Percentiles rank a stretch among this genome's conserved stretches.
Conservation (phyloP, 2,797 vertebrate genomes). For the Notolepis coatsorum region DNA sequence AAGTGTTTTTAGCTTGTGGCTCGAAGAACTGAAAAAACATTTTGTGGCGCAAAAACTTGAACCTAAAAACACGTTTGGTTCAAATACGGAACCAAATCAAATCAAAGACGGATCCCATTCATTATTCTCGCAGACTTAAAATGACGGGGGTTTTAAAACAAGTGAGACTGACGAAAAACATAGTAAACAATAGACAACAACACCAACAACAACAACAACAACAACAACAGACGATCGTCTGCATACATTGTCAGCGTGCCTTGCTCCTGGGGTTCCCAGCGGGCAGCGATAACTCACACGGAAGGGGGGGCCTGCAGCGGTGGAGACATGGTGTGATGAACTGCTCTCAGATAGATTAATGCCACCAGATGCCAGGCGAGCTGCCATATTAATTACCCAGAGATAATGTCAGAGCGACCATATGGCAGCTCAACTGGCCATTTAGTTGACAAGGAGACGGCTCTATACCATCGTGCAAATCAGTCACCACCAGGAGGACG, state of each 20-base stretch:
- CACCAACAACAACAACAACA: not conserved
- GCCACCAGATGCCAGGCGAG: conserved; percentile 86
- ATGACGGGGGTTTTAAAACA: too few relatives aligned
- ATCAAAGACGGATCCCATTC: too few relatives aligned
- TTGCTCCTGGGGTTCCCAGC: conserved; percentile 38
- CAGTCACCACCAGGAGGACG: too few relatives aligned
- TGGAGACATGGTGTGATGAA: conserved; percentile 74
- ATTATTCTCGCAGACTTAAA: too few relatives aligned
- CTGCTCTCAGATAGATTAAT: conserved; percentile 82
- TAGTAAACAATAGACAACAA: not conserved
- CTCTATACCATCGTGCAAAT: conserved; percentile 74
- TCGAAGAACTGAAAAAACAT: too few relatives aligned
- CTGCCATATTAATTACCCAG: conserved; percentile 87
- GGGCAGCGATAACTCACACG: conserved; percentile 80
- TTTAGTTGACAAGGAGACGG: conserved; percentile 84
- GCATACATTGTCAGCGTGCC: too few relatives aligned
- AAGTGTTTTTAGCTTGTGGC: too few relatives aligned
- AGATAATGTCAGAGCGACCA: conserved; percentile 85
- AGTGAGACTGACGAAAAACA: too few relatives aligned
- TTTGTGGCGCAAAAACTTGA: too few relatives aligned
- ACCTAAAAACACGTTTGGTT: too few relatives aligned
- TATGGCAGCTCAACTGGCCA: conserved; percentile 85
- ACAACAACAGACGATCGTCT: too few relatives aligned
- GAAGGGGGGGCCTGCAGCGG: conserved; percentile 61
- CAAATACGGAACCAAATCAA: too few relatives aligned